Conservation (phyloP, 2,113 vertebrate genomes). For the Microcebus murinus region DNA sequence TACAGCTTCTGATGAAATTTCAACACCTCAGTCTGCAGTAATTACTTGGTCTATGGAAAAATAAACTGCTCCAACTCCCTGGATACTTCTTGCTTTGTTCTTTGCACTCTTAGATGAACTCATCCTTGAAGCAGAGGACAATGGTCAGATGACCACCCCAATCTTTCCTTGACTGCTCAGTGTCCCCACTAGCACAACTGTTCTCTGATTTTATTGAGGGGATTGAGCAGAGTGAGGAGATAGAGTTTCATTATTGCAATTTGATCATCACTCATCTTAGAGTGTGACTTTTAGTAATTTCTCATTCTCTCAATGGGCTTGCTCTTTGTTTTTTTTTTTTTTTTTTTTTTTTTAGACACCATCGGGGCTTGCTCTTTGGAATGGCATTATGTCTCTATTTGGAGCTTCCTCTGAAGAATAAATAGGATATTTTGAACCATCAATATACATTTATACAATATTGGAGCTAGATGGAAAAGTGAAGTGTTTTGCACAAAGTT, state of each 20-base stretch:
- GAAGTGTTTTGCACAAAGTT: neutral
- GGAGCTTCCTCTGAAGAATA: neutral
- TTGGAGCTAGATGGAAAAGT: neutral
- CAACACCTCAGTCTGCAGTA: neutral
- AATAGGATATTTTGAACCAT: neutral
- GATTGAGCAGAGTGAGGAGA: neutral
- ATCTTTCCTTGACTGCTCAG: neutral
- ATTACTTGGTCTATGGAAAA: constrained; percentile 45
- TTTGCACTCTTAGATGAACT: neutral
- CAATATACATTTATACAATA: neutral
- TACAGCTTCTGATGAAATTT: neutral
- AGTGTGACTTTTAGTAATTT: neutral
- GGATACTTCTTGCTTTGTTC: constrained; percentile 16
- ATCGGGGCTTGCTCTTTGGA: neutral
- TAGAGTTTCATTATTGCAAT: neutral
- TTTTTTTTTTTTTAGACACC: no score
- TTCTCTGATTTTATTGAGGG: neutral
- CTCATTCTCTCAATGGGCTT: neutral
- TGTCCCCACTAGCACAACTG: neutral
- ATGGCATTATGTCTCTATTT: neutral
- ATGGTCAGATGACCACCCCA: neutral
- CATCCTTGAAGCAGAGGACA: neutral
- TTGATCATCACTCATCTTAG: no score
- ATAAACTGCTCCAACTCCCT: constrained; percentile 1
- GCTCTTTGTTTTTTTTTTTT: no score